phyloP scores from a whole-genome alignment of 2,113 vertebrate genomes.

The Brienomyrus longianalis region DNA sequence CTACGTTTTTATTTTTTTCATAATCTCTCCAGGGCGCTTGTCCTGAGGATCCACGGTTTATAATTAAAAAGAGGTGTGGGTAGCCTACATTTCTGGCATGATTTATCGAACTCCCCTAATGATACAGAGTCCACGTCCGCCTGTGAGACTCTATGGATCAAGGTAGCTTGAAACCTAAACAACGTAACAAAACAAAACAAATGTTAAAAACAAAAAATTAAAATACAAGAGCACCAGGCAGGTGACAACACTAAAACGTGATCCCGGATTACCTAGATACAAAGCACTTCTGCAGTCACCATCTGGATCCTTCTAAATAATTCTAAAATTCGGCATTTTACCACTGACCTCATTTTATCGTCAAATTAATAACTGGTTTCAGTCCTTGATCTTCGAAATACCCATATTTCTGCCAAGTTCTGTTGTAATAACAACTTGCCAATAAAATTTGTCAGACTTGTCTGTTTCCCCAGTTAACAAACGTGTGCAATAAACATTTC shows the following conservation, averaged over 20 bases:
- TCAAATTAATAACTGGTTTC: background rate
- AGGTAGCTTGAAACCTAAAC: background rate
- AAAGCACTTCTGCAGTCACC: background rate
- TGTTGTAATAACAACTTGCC: background rate
- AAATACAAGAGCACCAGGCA: background rate
- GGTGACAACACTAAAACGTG: background rate
- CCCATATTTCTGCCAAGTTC: background rate
- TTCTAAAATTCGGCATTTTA: background rate
- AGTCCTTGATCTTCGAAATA: background rate
- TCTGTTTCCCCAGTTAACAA: background rate
- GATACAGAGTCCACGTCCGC: background rate
- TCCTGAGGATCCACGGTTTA: background rate
- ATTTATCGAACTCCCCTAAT: background rate
- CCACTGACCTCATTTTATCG: background rate
- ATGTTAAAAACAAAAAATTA: background rate
- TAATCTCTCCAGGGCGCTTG: background rate
- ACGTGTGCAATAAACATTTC: background rate
- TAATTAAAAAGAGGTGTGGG: background rate
- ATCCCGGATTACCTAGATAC: background rate
- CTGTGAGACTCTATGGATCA: background rate
- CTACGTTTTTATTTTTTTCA: background rate
- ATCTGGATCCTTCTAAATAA: background rate
- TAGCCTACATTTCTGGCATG: conserved; percentile 16
- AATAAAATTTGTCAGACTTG: background rate
- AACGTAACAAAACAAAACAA: background rate